Evolutionary conservation across 2,888 invertebrate genomes (phyloP), one percentile per base, ranked within the genome.

Genomic region (Synanthedon vespiformis): DNA sequence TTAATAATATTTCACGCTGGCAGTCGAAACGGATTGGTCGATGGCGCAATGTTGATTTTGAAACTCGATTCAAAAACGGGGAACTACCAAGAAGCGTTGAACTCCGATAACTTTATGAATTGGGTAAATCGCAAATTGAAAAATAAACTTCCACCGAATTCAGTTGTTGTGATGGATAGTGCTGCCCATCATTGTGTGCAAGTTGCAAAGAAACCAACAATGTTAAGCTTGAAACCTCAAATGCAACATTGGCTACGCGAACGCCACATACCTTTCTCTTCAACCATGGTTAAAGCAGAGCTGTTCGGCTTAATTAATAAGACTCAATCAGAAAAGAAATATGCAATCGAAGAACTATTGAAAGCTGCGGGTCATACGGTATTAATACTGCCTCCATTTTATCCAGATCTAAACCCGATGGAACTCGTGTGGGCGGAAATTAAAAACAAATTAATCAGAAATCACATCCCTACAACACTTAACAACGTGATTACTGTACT

Each of bases 1-100:
- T 50, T 53, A 40, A 34, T 53, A 12, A 50, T 53, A 40, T 27
- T 53, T 41, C 53, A 50, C 40, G 49, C 40, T 27, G 50, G 53
- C 12, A 50, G 16, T 12, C 22, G 27, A 14, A 48, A 49, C 5
- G 53, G 53, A 41, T 41, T 53, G 10, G 40, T 53, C 6, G 41
- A 49, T 11, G 53, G 13, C 8, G 34, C 50, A n/a, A 4, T 50
- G 8, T 5, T 40, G 11, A 50, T 50, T 50, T 50, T 12, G 5
- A 50, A 50, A 50, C 34, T 27, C 8, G 34, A 50, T 34, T 34
- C 34, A n/a, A 34, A 50, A 50, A 34, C 12, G 16, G 50, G 50
- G 40, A 27, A 34, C 34, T 50, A 40, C 13, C 50, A 50, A 10
- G 14, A 12, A 13, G 50, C 27, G 22, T 12, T 50, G 27, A 50